phyloP scores from a whole-genome alignment of 23 tunicate species.

The Halocynthia aurantium region DNA sequence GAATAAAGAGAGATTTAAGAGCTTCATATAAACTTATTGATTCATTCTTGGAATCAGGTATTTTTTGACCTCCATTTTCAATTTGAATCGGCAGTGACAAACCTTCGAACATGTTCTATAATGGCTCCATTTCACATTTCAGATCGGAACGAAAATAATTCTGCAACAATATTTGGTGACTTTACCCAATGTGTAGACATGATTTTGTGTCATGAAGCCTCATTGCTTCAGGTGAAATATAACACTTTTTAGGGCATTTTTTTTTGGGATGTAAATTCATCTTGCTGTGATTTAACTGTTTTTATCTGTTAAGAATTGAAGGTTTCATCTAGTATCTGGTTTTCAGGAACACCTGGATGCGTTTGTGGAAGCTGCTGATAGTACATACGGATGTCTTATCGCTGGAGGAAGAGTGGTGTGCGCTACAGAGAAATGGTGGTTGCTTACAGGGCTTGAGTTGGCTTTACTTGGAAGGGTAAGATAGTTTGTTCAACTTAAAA shows the following conservation, averaged over 20 bases:
- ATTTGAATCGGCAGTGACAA: not conserved
- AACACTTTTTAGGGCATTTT: not conserved
- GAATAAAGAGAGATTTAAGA: constrained; percentile 68
- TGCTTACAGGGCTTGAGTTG: constrained; percentile 72
- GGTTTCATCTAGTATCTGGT: not conserved
- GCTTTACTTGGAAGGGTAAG: constrained; percentile 77
- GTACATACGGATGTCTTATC: constrained; percentile 78
- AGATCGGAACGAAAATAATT: not conserved
- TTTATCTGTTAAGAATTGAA: not conserved
- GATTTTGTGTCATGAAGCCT: constrained; percentile 52
- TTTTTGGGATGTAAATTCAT: not conserved
- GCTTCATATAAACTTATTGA: constrained; percentile 59
- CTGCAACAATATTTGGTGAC: constrained; percentile 36
- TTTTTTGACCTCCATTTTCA: not conserved
- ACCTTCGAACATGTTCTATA: not conserved
- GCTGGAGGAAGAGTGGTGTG: constrained; percentile 62
- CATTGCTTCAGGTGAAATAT: constrained; percentile 40
- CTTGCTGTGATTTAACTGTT: not conserved
- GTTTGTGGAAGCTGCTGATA: constrained; percentile 80
- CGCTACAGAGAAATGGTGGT: constrained; percentile 90
- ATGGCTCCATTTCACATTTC: not conserved
- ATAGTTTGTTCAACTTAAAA: not conserved
- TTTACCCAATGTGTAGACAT: constrained; percentile 63
- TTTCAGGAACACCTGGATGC: constrained; percentile 69
- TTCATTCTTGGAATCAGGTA: constrained; percentile 59